A percentile compares a stretch with the other conserved stretches of the same genome.
Conservation (phyloP, 2,113 vertebrate genomes). For the Elgaria multicarinata region DNA sequence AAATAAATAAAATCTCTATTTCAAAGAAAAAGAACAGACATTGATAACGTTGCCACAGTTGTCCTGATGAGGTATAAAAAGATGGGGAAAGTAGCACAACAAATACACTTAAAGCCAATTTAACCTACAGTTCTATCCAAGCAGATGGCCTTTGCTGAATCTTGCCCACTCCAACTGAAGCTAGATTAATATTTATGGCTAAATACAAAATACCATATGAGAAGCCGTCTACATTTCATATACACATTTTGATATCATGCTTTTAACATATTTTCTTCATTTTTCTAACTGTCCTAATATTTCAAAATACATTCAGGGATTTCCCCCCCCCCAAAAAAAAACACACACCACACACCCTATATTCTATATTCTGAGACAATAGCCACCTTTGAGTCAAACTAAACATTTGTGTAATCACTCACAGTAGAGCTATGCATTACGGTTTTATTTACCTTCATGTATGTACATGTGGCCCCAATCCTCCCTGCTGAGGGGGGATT, state of each 20-base stretch:
- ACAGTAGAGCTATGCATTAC: too few relatives aligned
- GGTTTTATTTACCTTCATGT: too few relatives aligned
- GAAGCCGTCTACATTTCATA: neutral
- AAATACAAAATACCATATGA: neutral
- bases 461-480: too few relatives aligned
- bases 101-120: neutral
- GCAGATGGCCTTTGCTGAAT: neutral
- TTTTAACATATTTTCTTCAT: neutral
- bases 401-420: too few relatives aligned
- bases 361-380: neutral
- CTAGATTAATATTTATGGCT: neutral
- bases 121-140: neutral
- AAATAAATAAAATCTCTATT: neutral
- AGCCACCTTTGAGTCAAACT: neutral
- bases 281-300: neutral
- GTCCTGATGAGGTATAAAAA: neutral
- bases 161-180: neutral
- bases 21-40: too few relatives aligned
- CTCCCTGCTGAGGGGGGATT: too few relatives aligned
- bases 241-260: neutral
- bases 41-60: neutral
- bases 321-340: too few relatives aligned
- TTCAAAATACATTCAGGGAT: neutral
- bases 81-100: neutral
- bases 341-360: too few relatives aligned